phyloP scores from a whole-genome alignment of 2,888 invertebrate genomes.

The Anticlea derivata region DNA sequence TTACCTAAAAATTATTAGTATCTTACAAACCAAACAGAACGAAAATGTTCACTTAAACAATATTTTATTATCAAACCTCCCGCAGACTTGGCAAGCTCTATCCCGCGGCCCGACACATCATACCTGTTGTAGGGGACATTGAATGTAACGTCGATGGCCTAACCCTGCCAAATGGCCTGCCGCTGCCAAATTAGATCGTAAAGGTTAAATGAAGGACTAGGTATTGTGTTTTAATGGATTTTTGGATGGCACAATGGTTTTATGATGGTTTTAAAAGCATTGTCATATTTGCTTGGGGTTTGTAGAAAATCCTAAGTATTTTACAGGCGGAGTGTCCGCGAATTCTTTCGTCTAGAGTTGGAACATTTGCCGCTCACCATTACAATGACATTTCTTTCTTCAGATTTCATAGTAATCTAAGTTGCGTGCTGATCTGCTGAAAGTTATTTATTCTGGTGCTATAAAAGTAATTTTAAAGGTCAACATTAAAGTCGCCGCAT shows the following conservation, averaged over 20 bases:
- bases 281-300: conserved; percentile 1
- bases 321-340: too few relatives aligned
- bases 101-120: conserved; percentile 18
- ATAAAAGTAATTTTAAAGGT: too few relatives aligned
- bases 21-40: conserved; percentile 2
- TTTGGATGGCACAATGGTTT: conserved; percentile 13
- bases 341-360: too few relatives aligned
- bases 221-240: conserved; percentile 39
- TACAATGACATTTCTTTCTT: too few relatives aligned
- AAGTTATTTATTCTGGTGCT: too few relatives aligned
- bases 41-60: not conserved
- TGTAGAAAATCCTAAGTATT: too few relatives aligned
- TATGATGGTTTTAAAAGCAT: conserved; percentile 17
- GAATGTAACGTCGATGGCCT: conserved; percentile 30
- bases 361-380: too few relatives aligned
- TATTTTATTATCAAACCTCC: conserved; percentile 5
- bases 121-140: conserved; percentile 41
- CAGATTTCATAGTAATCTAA: too few relatives aligned
- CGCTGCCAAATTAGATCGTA: conserved; percentile 74
- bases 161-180: conserved; percentile 62
- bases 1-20: too few relatives aligned
- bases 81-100: conserved; percentile 32
- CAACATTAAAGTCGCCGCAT: too few relatives aligned
- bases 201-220: conserved; percentile 69
- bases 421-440: too few relatives aligned